A percentile compares a stretch with the other conserved stretches of the same genome.
These are phyloP conservation scores for Oceanodroma leucorhoa DNA, from an alignment of 2,797 vertebrate genomes.

Conservation along the genomic window DNA sequence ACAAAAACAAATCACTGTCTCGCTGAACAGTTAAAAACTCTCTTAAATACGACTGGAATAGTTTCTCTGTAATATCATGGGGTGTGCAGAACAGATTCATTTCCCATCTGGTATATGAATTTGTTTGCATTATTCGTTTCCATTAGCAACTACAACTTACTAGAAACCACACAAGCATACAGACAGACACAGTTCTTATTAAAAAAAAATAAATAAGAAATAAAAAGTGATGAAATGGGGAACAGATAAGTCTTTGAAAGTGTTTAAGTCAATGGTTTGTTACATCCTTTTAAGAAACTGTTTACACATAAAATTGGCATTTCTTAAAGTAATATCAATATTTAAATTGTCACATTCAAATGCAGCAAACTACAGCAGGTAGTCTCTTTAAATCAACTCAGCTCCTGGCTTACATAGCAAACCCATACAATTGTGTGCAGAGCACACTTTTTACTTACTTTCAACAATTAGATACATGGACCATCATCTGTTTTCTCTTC, in stretches of 20 bases:
- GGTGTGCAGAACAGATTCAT: slow-evolving; percentile 19
- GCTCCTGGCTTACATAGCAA: neutral
- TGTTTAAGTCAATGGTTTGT: neutral
- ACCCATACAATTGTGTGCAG: neutral
- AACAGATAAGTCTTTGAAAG: neutral
- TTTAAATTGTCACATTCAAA: neutral
- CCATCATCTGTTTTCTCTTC: neutral
- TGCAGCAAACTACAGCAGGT: neutral
- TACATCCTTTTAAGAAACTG: neutral
- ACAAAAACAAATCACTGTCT: neutral
- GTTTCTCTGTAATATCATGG: slow-evolving; percentile 53
- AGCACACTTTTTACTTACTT: neutral
- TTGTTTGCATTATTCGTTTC: slow-evolving; percentile 67
- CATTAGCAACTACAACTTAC: slow-evolving; percentile 57
- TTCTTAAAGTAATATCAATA: neutral
- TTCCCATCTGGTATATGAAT: slow-evolving; percentile 53
- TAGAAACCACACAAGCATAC: neutral
- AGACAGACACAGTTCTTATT: neutral
- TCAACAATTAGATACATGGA: neutral
- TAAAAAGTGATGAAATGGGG: neutral
- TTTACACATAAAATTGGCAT: neutral
- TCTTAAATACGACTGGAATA: slow-evolving; percentile 37
- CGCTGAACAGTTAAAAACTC: slow-evolving; percentile 1
- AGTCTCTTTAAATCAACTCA: neutral
- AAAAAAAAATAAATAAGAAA: neutral